These are phyloP conservation scores for Tenebrio molitor DNA, from an alignment of 1,140 invertebrate genomes.

Conservation along the genomic window DNA sequence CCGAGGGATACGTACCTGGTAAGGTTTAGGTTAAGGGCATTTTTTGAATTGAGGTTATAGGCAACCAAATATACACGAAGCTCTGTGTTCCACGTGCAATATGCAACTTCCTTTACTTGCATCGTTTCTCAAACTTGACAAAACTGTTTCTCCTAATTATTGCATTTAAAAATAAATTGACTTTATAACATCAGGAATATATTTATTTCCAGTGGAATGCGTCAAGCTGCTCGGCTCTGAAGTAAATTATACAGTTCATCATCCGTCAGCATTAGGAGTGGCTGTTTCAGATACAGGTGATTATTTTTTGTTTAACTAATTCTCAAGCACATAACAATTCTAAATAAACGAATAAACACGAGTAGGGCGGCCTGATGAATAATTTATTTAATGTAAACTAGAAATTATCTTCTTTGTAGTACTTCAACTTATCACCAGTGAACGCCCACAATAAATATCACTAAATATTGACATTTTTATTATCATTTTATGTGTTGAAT, in stretches of 20 bases:
- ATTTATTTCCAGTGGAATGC: constrained; percentile 58
- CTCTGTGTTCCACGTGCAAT: background rate
- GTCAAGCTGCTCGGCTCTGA: constrained; percentile 60
- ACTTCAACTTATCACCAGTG: constrained; percentile 10
- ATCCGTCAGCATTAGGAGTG: constrained; percentile 60
- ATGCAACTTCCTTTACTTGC: background rate
- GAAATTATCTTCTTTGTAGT: constrained; percentile 3
- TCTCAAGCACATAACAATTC: background rate
- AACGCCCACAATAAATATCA: constrained; percentile 36
- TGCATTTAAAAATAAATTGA: no score
- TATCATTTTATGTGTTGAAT: constrained; percentile 37
- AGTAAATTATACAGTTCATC: constrained; percentile 62
- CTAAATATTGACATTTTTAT: constrained; percentile 31
- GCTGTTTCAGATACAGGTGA: constrained; percentile 51
- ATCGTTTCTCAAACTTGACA: background rate
- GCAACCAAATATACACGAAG: constrained; percentile 45
- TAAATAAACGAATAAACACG: constrained; percentile 2
- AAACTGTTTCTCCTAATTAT: background rate
- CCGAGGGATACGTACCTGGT: constrained; percentile 61
- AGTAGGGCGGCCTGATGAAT: background rate
- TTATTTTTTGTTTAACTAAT: constrained; percentile 52
- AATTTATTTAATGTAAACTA: background rate
- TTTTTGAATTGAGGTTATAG: background rate
- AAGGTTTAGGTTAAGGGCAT: constrained; percentile 22
- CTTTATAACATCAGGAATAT: background rate